A percentile compares a stretch with the other conserved stretches of the same genome.
phyloP scores from a whole-genome alignment of 2,797 vertebrate species.

The Dallia pectoralis region DNA sequence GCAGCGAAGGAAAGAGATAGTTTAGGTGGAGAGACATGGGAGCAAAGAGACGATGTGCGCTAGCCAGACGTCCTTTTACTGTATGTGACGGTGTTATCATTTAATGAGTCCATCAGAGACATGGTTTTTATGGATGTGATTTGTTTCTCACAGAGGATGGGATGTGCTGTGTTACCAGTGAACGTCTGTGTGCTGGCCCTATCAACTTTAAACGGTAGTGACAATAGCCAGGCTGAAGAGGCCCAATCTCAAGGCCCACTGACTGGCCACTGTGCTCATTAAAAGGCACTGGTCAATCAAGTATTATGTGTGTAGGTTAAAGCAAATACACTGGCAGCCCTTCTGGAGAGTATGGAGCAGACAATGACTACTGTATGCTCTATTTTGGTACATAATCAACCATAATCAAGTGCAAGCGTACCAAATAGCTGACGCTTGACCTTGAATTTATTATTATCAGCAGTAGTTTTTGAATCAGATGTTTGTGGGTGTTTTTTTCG shows the following conservation, averaged over 20 bases:
- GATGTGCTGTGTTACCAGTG: not conserved
- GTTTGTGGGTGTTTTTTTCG: not conserved
- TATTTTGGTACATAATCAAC: not conserved
- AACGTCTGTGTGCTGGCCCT: not conserved
- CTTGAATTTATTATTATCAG: not conserved
- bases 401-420: not conserved
- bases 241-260: not conserved
- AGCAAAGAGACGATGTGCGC: not conserved
- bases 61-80: not conserved
- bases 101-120: not conserved
- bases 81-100: not conserved
- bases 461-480: not conserved
- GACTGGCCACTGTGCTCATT: slow-evolving; percentile 11
- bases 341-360: slow-evolving; percentile 1
- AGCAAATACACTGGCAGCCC: not conserved
- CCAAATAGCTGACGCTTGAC: not conserved
- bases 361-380: not conserved
- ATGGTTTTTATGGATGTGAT: slow-evolving; percentile 7
- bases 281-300: not conserved
- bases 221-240: not conserved
- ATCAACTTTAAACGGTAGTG: not conserved
- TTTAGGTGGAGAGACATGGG: not conserved
- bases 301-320: not conserved
- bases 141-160: not conserved
- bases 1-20: not conserved